Evolutionary conservation across 2,888 invertebrate genomes (phyloP).

Genomic region (Dasysyrphus albostriatus): DNA sequence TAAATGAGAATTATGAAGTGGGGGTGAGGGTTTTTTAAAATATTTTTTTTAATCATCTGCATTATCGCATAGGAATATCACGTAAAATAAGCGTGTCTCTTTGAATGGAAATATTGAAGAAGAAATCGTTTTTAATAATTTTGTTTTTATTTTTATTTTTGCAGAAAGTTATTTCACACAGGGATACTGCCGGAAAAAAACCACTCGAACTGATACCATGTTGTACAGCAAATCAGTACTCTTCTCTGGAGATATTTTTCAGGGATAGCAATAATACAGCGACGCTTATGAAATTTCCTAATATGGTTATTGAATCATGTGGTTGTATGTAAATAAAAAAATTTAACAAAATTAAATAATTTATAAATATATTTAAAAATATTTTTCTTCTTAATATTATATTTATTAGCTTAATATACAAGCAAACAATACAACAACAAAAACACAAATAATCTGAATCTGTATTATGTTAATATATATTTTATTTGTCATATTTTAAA

Average conservation of each 20-base stretch:
- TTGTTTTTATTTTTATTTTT: constrained; percentile 78
- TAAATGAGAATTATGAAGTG: constrained; percentile 23
- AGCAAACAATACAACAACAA: neutral
- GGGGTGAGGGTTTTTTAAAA: constrained; percentile 32
- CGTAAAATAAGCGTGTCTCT: constrained; percentile 42
- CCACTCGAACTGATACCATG: constrained; percentile 91
- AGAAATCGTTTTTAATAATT: neutral
- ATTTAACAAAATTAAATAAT: constrained; percentile 3
- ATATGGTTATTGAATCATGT: constrained; percentile 96
- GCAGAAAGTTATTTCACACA: constrained; percentile 88
- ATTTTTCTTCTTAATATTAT: constrained; percentile 40
- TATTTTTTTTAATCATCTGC: constrained; percentile 20
- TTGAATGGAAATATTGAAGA: neutral
- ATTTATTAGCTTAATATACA: constrained; percentile 26
- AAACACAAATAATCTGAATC: constrained; percentile 65
- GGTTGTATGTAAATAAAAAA: constrained; percentile 89
- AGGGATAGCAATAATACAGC: constrained; percentile 91
- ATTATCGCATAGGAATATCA: constrained; percentile 46
- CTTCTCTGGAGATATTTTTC: constrained; percentile 91
- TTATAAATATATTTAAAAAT: constrained; percentile 10
- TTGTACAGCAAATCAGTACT: constrained; percentile 93
- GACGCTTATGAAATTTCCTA: constrained; percentile 91
- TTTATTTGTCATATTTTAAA: constrained; percentile 43
- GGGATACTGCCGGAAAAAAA: constrained; percentile 84
- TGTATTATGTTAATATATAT: constrained; percentile 71